Evolutionary conservation across 2,888 invertebrate species (phyloP), one percentile per base, ranked within the genome.

Genomic region (Timema podura): DNA sequence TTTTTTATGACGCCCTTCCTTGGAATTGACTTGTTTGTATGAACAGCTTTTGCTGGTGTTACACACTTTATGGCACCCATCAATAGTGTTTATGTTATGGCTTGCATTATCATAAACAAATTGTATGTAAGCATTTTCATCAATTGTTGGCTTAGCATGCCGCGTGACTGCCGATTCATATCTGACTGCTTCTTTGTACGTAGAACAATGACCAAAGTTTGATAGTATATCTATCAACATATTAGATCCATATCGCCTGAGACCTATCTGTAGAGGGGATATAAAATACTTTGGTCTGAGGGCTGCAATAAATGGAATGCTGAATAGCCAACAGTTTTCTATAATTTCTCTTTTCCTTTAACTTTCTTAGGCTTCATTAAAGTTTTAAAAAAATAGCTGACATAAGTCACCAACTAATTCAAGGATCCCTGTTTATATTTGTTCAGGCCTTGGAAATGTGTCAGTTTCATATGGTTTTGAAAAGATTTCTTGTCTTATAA

Each of bases 51-150:
- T 54, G 54, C 54, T 7, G 10, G 54, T 54, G 54, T 54, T 5
- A 54, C 54, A 54, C 54, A 54, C 11, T 54, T 54, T 5, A 54
- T 54, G n/a, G n/a, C n/a, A n/a, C n/a, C n/a, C n/a, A n/a, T n/a
- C 54, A 54, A 54, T 54, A 54, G 54, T 54, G 6, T 54, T 54
- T 15, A 54, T 10, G 11, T 54, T 54, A 54, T 54, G 54, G 10
- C 16, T 16, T 54, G 54, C 10, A 54, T 54, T n/a, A 9, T 54
- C 54, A 54, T 54, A 54, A 54, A 9, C 54, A 10, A 54, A 54
- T 10, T 54, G 54, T 54, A 54, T 54, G 54, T 54, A 54, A 16
- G 54, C 54, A 7, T 54, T 54, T 6, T 54, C 54, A 54, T 54
- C 54, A 16, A 54, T 10, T 54, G 54, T 54, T 9, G 5, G 54